Conservation (phyloP, 1,140 invertebrate species). For the Whitmania pigra region DNA sequence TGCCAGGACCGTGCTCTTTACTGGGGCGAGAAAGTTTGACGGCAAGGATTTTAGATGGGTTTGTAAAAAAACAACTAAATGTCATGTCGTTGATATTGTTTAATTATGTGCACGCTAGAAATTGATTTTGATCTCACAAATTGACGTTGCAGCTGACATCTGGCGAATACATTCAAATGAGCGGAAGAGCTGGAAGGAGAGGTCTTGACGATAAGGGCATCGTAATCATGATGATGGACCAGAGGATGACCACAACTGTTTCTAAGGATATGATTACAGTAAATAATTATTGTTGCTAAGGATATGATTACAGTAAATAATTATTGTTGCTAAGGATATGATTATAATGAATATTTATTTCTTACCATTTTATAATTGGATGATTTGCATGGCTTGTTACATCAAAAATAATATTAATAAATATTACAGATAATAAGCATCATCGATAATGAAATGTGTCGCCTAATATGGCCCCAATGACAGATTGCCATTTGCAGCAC, state of each 20-base stretch:
- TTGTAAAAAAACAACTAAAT: constrained; percentile 34
- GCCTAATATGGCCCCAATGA: no score
- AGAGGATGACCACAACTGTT: constrained; percentile 74
- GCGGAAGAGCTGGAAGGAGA: constrained; percentile 86
- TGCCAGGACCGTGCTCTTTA: constrained; percentile 93
- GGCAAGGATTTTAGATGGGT: constrained; percentile 84
- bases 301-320: constrained; percentile 61
- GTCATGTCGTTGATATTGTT: no score
- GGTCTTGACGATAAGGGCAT: constrained; percentile 94
- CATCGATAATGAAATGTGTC: no score
- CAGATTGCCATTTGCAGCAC: no score
- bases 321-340: constrained; percentile 55
- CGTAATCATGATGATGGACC: constrained; percentile 95
- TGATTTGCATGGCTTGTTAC: no score
- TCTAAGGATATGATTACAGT: constrained; percentile 73
- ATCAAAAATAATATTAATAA: no score
- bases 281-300: constrained; percentile 44
- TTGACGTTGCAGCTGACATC: constrained; percentile 60
- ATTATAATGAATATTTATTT: constrained; percentile 52
- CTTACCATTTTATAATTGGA: no score
- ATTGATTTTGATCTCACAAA: background rate
- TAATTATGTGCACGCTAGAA: no score
- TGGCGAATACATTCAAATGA: constrained; percentile 99
- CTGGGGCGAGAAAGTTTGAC: constrained; percentile 86
- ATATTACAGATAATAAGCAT: no score